Evolutionary conservation across 2,113 vertebrate species (phyloP).

Genomic region (Gorsachius goisagi): DNA sequence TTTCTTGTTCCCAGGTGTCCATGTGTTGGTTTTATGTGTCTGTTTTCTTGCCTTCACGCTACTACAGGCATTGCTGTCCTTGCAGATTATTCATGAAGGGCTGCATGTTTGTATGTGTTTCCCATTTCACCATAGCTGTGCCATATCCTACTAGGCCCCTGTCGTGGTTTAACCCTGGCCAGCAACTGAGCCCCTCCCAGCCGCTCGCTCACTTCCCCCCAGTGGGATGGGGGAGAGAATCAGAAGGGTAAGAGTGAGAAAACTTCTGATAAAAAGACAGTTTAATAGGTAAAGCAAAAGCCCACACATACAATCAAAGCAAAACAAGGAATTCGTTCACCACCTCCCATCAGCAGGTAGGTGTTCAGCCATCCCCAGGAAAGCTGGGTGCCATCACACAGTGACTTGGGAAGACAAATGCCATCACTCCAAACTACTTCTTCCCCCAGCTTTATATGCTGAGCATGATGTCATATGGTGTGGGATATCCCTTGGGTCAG

Average conservation of each 20-base stretch:
- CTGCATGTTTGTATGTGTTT: neutral
- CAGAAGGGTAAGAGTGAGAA: neutral
- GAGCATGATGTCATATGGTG: neutral
- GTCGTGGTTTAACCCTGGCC: neutral
- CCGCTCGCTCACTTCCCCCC: fast-evolving
- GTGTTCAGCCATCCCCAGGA: neutral
- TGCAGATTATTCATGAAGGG: neutral
- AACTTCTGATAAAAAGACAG: neutral
- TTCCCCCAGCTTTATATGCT: neutral
- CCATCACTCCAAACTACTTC: neutral
- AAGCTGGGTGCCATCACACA: neutral
- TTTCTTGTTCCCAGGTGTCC: neutral
- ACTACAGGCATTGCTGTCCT: neutral
- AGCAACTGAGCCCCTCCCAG: neutral
- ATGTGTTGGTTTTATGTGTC: neutral
- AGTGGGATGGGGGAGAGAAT: neutral
- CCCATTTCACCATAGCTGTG: neutral
- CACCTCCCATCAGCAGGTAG: neutral
- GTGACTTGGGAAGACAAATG: neutral
- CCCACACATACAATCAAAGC: fast-evolving
- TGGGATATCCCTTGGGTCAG: neutral
- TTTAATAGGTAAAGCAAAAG: neutral
- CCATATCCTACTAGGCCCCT: neutral
- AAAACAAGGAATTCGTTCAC: neutral
- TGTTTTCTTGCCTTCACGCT: neutral